phyloP scores from a whole-genome alignment of 2,797 vertebrate genomes.

The Rhodeus uyekii region DNA sequence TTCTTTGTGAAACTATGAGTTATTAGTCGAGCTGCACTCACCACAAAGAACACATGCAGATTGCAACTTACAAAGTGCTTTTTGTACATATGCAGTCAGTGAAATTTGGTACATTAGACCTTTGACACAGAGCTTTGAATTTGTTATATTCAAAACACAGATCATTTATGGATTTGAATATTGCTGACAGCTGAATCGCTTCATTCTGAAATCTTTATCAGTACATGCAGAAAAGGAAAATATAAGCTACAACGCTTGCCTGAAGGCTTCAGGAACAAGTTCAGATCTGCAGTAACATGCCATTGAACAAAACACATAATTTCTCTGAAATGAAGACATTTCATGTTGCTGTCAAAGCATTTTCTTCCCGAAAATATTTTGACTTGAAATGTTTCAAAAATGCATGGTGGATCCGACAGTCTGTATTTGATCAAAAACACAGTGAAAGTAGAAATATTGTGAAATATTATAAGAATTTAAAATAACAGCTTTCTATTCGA shows the following conservation, averaged over 20 bases:
- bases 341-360: neutral
- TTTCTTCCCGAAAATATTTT: neutral
- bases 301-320: neutral
- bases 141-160: neutral
- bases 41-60: neutral
- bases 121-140: neutral
- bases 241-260: neutral
- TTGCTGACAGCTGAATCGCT: neutral
- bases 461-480: neutral
- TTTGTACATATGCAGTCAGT: neutral
- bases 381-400: neutral
- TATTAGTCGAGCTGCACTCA: neutral
- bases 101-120: neutral
- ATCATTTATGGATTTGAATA: neutral
- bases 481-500: too few relatives aligned
- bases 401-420: neutral
- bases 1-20: neutral
- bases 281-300: conserved; percentile 1
- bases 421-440: neutral
- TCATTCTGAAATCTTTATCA: neutral
- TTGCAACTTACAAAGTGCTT: neutral
- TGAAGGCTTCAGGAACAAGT: neutral
- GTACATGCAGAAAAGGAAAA: neutral
- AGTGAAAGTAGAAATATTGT: neutral
- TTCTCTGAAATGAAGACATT: neutral